Conservation (phyloP, 30 jellyfish, hydroid and myxozoan genomes). For the Nemopilema nomurai region DNA sequence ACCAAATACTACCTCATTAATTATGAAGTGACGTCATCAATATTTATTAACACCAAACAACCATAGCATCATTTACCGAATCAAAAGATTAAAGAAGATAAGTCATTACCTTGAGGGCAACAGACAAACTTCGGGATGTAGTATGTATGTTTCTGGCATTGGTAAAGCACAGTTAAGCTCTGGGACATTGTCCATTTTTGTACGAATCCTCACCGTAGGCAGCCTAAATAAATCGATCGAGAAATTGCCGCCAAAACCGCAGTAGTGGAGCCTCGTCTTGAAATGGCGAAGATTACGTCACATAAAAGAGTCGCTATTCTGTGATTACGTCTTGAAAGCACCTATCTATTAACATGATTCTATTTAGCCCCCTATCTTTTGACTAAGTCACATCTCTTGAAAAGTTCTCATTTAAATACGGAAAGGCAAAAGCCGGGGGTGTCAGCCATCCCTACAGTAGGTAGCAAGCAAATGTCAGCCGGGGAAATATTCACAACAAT, state of each 20-base stretch:
- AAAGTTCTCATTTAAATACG: too few relatives aligned
- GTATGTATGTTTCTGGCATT: conserved; percentile 8
- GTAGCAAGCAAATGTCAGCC: too few relatives aligned
- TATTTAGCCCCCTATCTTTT: too few relatives aligned
- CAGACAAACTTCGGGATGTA: conserved; percentile 84
- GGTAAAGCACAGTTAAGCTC: conserved; percentile 86
- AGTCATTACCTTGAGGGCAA: conserved; percentile 75
- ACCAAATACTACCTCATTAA: too few relatives aligned
- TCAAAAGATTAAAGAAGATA: background rate
- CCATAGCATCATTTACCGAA: background rate
- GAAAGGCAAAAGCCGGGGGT: too few relatives aligned
- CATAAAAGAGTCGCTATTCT: too few relatives aligned
- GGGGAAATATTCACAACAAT: too few relatives aligned
- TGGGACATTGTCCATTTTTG: conserved; percentile 69
- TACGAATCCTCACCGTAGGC: background rate
- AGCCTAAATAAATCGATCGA: background rate
- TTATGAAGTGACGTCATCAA: too few relatives aligned
- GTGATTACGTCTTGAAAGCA: too few relatives aligned
- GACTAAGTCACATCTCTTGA: too few relatives aligned
- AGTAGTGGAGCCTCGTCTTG: background rate
- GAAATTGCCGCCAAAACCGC: conserved; percentile 59
- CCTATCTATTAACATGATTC: too few relatives aligned
- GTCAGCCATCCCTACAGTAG: too few relatives aligned
- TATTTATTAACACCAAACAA: background rate
- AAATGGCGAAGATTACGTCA: background rate